phyloP scores from a whole-genome alignment of 1,140 invertebrate species.

The Nylanderia fulva region DNA sequence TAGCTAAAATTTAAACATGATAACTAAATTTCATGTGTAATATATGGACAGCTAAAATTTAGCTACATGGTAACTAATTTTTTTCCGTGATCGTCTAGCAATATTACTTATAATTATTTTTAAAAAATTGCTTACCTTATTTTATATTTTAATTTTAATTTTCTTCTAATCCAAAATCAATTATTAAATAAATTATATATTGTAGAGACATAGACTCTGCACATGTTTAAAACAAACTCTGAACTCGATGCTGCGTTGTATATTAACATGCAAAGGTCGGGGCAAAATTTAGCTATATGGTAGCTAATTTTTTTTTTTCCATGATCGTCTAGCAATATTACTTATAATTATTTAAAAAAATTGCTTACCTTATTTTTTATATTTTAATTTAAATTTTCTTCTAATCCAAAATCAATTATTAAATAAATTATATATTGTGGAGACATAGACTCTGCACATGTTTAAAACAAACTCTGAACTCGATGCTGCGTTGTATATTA shows the following conservation, averaged over 20 bases:
- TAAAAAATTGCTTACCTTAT: not conserved
- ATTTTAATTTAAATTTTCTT: constrained; percentile 9
- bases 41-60: no score
- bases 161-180: not conserved
- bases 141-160: not conserved
- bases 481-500: constrained; percentile 2
- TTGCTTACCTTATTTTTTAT: not conserved
- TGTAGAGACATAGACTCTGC: not conserved
- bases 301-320: no score
- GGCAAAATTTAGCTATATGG: no score
- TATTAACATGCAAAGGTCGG: constrained; percentile 44
- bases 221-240: not conserved
- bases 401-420: not conserved
- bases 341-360: not conserved
- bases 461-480: constrained; percentile 11
- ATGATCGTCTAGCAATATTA: not conserved
- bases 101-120: not conserved
- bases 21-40: no score
- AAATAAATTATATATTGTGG: not conserved
- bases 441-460: not conserved
- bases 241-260: not conserved
- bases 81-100: no score
- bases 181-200: not conserved
- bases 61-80: no score
- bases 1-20: no score